phyloP scores from a whole-genome alignment of 2,797 vertebrate genomes.

The Bucorvus abyssinicus region DNA sequence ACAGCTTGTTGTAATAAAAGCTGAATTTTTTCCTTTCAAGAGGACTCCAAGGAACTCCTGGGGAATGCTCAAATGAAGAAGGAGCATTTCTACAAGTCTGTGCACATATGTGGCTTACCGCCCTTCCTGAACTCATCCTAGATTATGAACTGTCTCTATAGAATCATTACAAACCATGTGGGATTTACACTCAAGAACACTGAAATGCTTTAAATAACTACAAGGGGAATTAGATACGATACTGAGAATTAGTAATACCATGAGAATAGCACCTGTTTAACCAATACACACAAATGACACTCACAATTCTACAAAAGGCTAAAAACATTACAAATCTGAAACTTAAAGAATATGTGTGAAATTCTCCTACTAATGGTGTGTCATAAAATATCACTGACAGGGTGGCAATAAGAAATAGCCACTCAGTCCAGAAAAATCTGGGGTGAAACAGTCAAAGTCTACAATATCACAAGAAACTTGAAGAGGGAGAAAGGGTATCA shows the following conservation, averaged over 20 bases:
- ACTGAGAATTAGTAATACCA: background rate
- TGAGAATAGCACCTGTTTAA: background rate
- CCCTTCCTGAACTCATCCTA: background rate
- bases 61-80: background rate
- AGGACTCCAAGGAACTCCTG: background rate
- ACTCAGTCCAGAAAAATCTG: background rate
- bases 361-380: background rate
- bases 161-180: background rate
- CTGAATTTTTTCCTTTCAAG: background rate
- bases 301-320: background rate
- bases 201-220: background rate
- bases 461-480: background rate
- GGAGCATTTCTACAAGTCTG: fast-evolving
- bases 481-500: background rate
- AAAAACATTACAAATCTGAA: background rate
- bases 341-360: background rate
- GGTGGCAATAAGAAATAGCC: background rate
- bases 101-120: background rate
- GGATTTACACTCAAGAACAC: background rate
- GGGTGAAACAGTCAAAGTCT: background rate
- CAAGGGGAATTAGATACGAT: background rate
- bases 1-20: background rate
- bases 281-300: background rate
- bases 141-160: background rate
- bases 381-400: background rate